Base-by-base conservation (phyloP, 2,888 invertebrate species). In the Nomada fabriciana region DNA sequence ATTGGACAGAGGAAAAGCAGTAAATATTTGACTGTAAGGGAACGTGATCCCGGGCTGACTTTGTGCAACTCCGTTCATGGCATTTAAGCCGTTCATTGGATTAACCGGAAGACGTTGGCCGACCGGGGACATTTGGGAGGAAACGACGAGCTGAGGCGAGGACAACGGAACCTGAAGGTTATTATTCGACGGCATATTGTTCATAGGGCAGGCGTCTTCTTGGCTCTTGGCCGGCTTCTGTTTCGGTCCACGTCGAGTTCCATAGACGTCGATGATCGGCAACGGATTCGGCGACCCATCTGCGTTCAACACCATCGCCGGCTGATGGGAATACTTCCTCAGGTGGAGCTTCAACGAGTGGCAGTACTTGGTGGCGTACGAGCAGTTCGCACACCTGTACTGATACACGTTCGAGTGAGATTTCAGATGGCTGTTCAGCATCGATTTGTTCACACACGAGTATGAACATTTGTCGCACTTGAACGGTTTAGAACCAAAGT, bases 401-500 rank as follows among this genome's bases (percentile, higher is more conserved):
- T 98, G 98, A 91, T 98, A 98, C 0, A 98, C 95, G 86, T 97
- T 97, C 0, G 97, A 97, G 94, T 99, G 99, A 0, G 98, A 98
- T 93, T 99, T 99, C 92, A 98, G 96, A 93, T 99, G 99, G 0
- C 98, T 99, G 94, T 98, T 99, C 74, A 99, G 95, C 99, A 99
- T 99, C 0, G 99, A 99, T 93, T 99, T 98, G 94, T 98, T 99
- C n/a, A 99, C 98, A 93, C 99, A 99, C 0, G 96, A 96, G 91
- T 98, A 98, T 23, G 96, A 95, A 93, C 99, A 99, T 91, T 98
- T 96, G 83, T 96, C 95, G 94, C 99, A 99, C 93, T 97, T 97
- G 95, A 98, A 99, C 1, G 99, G 99, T 93, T 99, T 99, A 0
- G 97, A 97, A 55, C 98, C 98, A 90, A 97, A 96, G 94, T 99